Conservation (phyloP, 2,888 invertebrate species). For the Orthosia cruda region DNA sequence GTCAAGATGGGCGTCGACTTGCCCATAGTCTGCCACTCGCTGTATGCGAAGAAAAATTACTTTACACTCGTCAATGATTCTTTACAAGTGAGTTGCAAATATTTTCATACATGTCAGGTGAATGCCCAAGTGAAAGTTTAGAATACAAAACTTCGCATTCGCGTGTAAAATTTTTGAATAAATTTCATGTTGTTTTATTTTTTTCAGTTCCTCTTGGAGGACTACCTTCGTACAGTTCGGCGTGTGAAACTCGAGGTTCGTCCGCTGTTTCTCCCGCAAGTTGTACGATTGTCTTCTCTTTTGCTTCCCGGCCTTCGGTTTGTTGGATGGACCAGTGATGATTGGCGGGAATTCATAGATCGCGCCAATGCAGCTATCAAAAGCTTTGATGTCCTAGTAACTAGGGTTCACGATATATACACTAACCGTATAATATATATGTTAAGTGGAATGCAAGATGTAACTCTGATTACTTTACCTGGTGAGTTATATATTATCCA, state of each 20-base stretch:
- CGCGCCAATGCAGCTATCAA: slow-evolving; percentile 95
- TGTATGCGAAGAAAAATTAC: slow-evolving; percentile 95
- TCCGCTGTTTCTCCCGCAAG: slow-evolving; percentile 97
- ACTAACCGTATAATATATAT: slow-evolving; percentile 97
- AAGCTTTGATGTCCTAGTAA: slow-evolving; percentile 95
- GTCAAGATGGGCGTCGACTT: slow-evolving; percentile 96
- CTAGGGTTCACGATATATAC: slow-evolving; percentile 97
- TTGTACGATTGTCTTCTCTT: slow-evolving; percentile 96
- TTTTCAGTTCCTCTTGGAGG: slow-evolving; percentile 94
- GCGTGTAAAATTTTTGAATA: slow-evolving; percentile 12
- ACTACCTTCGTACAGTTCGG: slow-evolving; percentile 94
- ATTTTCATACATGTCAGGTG: neutral
- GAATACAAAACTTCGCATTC: neutral
- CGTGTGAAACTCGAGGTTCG: slow-evolving; percentile 97
- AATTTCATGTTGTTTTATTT: neutral
- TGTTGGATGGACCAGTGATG: slow-evolving; percentile 97
- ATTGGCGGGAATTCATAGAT: slow-evolving; percentile 95
- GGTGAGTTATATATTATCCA: slow-evolving; percentile 78
- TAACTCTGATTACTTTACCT: slow-evolving; percentile 96
- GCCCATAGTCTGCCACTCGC: slow-evolving; percentile 95
- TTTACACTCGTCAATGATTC: slow-evolving; percentile 95
- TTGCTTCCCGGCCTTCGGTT: slow-evolving; percentile 95
- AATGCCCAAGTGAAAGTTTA: neutral
- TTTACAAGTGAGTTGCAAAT: slow-evolving; percentile 91
- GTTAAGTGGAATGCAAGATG: slow-evolving; percentile 96